Percentiles rank a stretch among this genome's conserved stretches.
Conservation (phyloP, 2,888 invertebrate species). For the Orthosia gothica region DNA sequence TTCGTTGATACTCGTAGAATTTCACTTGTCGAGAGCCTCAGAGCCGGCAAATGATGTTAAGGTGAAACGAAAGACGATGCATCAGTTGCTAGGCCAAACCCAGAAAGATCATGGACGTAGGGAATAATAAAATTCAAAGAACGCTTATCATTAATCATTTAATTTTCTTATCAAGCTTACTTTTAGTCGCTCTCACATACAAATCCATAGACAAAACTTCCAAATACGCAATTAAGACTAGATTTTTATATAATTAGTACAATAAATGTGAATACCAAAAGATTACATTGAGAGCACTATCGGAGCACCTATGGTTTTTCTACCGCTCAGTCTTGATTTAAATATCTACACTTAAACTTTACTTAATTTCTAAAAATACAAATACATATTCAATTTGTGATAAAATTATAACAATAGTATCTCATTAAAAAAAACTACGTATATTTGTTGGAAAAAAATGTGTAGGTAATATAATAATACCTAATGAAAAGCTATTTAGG, state of each 20-base stretch:
- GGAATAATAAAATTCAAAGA: neutral
- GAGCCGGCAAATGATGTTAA: too few relatives aligned
- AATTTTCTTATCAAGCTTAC: conserved; percentile 57
- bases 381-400: conserved; percentile 21
- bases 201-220: conserved; percentile 43
- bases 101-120: neutral
- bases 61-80: neutral
- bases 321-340: conserved; percentile 68
- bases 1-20: too few relatives aligned
- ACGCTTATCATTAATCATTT: conserved; percentile 18
- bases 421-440: conserved; percentile 17
- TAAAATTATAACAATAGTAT: conserved; percentile 23
- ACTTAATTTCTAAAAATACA: conserved; percentile 38
- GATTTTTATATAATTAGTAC: conserved; percentile 61
- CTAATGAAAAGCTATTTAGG: neutral
- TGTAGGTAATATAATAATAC: neutral
- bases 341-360: conserved; percentile 53
- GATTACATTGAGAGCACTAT: conserved; percentile 52
- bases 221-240: conserved; percentile 66
- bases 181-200: conserved; percentile 44
- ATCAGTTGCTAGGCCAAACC: neutral
- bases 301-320: conserved; percentile 66
- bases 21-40: too few relatives aligned
- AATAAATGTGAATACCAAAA: conserved; percentile 57
- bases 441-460: conserved; percentile 4